Evolutionary conservation across 2,113 vertebrate species (phyloP), one percentile per base, ranked within the genome.

Genomic region (Platycercus adscitus): DNA sequence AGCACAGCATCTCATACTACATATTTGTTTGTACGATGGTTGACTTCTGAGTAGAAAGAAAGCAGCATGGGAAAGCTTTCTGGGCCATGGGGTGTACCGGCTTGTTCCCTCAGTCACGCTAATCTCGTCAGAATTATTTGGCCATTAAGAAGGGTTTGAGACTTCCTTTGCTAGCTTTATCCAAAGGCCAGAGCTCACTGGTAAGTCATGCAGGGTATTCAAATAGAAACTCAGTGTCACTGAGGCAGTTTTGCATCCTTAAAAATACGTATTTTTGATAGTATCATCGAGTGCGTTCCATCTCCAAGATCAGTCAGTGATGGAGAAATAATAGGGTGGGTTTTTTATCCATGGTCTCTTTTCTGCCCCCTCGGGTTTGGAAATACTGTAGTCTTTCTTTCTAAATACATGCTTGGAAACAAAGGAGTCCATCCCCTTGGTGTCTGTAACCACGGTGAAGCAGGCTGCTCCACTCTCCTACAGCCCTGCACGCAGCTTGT

Each of bases 301-400:
- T 70, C 58, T 76, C 53, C 75, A 8, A 31, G 11, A 72, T 20
- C 52, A 69, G 69, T 52, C 0, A 2, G 58, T 4, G 53, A 58
- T 8, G 61, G 17, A 17, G 37, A 43, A 52, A 15, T 9, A 5
- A 1, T 1, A 4, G 33, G 33, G 13, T 53, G 7, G 9, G 8
- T 9, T 44, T 44, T 44, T 44, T 17, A 35, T 0, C 43, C 25
- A 1, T 0, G 18, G 43, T 14, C 11, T 55, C 69, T 73, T 14
- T 41, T 11, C 41, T 49, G 5, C 41, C n/a, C 35, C 9, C 55
- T 69, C 53, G 18, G 69, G 41, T 60, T 31, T 43, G 69, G 60
- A 17, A 58, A 26, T 2, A 11, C 55, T 2, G 78, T 3, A 0
- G 79, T 3, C 47, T 33, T 73, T 35, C 65, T 58, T 69, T 12